Conservation (phyloP, 2,113 vertebrate species). For the Rhegmatorhina hoffmannsi region DNA sequence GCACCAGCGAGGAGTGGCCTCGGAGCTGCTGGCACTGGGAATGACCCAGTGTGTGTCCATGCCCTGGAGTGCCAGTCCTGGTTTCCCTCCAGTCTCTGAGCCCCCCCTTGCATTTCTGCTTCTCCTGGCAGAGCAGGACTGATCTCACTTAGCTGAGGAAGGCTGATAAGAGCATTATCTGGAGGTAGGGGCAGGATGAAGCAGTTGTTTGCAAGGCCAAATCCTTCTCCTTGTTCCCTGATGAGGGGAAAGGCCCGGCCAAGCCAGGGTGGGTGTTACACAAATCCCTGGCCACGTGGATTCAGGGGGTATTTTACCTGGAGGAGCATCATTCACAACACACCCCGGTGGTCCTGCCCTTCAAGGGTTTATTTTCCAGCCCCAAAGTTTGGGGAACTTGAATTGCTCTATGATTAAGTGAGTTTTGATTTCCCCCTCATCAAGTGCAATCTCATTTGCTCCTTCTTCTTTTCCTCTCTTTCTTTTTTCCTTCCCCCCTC, state of each 20-base stretch:
- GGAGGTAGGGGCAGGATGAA: not conserved
- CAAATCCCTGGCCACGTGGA: accelerated
- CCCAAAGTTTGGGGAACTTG: not conserved
- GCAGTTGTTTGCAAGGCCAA: not conserved
- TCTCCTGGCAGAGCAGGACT: not conserved
- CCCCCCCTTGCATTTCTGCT: not conserved
- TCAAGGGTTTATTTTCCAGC: not conserved
- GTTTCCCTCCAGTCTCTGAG: not conserved
- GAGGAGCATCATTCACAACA: accelerated
- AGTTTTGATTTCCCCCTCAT: slow-evolving; percentile 47
- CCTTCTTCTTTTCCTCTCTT: not conserved
- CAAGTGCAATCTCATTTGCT: slow-evolving; percentile 47
- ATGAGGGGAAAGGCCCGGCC: not conserved
- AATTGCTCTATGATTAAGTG: slow-evolving; percentile 47
- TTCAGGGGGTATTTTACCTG: accelerated
- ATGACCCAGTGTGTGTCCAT: not conserved
- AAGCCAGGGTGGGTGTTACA: not conserved
- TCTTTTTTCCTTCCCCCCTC: not conserved
- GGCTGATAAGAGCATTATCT: slow-evolving; percentile 45
- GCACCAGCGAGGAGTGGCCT: accelerated
- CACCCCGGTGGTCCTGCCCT: not conserved
- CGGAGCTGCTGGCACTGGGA: not conserved
- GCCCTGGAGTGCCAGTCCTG: not conserved
- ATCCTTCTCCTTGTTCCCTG: not conserved
- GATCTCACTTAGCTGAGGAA: not conserved